Conservation (phyloP, 2,113 vertebrate genomes). For the Synodontis membranacea region DNA sequence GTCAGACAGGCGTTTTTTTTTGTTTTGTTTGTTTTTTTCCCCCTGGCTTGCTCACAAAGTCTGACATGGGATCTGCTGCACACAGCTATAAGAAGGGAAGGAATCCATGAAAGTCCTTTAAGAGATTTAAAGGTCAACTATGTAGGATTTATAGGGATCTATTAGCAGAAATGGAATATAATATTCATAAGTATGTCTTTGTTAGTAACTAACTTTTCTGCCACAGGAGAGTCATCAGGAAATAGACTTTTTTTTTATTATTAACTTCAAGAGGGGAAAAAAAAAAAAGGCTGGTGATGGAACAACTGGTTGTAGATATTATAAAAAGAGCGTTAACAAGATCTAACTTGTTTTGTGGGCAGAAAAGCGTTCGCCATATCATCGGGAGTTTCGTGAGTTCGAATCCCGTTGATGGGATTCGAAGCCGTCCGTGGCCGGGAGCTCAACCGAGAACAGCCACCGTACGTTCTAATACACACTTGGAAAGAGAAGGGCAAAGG, state of each 20-base stretch:
- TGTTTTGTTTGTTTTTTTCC: too few species aligned
- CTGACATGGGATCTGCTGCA: conserved; percentile 28
- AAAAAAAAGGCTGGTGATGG: background rate
- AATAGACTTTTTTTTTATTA: background rate
- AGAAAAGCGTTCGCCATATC: too few species aligned
- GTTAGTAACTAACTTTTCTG: too few species aligned
- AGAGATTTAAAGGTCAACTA: conserved; percentile 20
- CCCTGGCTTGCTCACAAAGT: background rate
- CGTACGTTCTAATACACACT: too few species aligned
- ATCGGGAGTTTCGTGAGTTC: too few species aligned
- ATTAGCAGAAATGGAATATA: too few species aligned
- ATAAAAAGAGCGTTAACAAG: background rate
- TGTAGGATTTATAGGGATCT: too few species aligned
- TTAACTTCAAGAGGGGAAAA: background rate
- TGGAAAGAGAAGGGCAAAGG: too few species aligned
- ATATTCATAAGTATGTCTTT: too few species aligned
- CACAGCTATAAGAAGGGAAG: conserved; percentile 8
- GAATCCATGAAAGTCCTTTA: conserved; percentile 29
- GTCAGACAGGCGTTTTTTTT: background rate
- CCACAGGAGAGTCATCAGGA: background rate
- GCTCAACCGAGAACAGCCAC: too few species aligned
- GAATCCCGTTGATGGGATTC: too few species aligned
- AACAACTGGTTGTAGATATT: background rate
- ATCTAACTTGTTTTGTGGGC: background rate
- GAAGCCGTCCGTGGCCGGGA: too few species aligned